A percentile compares a stretch with the other conserved stretches of the same genome.
Conservation (phyloP, 2,797 vertebrate species). For the Lagodon rhomboides region DNA sequence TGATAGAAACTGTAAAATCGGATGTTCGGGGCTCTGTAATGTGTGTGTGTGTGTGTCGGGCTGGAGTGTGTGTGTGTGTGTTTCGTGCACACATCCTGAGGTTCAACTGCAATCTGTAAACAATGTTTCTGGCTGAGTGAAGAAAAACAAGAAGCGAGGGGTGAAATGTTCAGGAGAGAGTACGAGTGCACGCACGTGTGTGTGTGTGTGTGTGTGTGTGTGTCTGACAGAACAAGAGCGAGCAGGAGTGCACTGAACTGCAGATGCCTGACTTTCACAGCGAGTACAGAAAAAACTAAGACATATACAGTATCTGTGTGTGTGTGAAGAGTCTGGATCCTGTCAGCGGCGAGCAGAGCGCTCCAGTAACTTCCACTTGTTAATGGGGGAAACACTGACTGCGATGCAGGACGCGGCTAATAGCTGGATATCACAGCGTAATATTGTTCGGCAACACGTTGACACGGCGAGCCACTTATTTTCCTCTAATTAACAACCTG, state of each 20-base stretch:
- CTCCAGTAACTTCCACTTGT: conserved; percentile 50
- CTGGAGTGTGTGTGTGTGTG: conserved; percentile 13
- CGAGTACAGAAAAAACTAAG: conserved; percentile 33
- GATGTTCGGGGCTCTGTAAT: conserved; percentile 37
- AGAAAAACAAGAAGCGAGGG: conserved; percentile 68
- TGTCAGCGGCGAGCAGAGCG: conserved; percentile 27
- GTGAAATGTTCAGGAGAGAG: conserved; percentile 65
- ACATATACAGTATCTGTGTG: conserved; percentile 15
- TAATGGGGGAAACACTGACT: conserved; percentile 52
- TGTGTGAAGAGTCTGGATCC: conserved; percentile 13
- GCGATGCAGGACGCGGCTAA: conserved; percentile 48
- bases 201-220: conserved; percentile 14
- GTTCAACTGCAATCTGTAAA: conserved; percentile 70
- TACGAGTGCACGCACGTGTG: conserved; percentile 6
- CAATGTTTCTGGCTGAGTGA: conserved; percentile 68
- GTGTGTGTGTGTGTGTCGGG: background rate
- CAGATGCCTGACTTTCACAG: conserved; percentile 59
- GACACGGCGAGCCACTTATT: conserved; percentile 59
- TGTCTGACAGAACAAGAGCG: conserved; percentile 40
- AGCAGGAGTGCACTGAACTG: conserved; percentile 60
- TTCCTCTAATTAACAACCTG: conserved; percentile 71
- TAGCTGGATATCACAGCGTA: conserved; percentile 51
- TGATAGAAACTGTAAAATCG: conserved; percentile 56
- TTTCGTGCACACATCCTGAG: conserved; percentile 43
- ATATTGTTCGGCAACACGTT: conserved; percentile 53